Evolutionary conservation across 1,140 invertebrate genomes (phyloP), one percentile per base, ranked within the genome.

Genomic region (Achatina immaculata): DNA sequence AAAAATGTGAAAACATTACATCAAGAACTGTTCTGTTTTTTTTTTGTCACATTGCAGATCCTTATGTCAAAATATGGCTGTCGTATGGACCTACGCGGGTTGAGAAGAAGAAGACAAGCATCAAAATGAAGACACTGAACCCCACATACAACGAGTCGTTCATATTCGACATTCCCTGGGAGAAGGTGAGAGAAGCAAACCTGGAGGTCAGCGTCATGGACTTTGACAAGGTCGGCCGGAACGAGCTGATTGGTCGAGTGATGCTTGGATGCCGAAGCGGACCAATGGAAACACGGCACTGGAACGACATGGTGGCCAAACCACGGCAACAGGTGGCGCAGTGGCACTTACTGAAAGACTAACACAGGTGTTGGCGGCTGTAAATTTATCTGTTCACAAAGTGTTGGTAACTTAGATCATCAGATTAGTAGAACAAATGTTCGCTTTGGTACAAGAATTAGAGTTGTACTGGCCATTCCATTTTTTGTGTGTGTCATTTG

Each of bases 241-340:
- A 97, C 88, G 96, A 97, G 89, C 92, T 96, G 80, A 95, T 97
- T 91, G 96, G 96, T 24, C 96, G 95, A 90, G 94, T 95, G 19
- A 94, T 95, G 16, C 95, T 97, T 62, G 96, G 96, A 0, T 94
- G 94, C 1, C 94, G 93, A 73, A 94, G 95, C 86, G 95, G 96
- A 77, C 95, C 95, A 31, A 94, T 95, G 58, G 96, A 96, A 31
- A 93, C 95, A 71, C 95, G 96, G 88, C 96, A 97, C 88, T 97
- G 96, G 96, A 93, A 95, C 72, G 95, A 96, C 90, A 97, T 96
- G 95, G 88, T 96, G 85, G 95, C 96, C 86, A 96, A 95, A 91
- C 95, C 95, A 36, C 92, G 95, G 51, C 95, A 95, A 88, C 95
- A 95, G 0, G 95, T 96, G 1, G 94, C 95, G 0, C 95, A 96